Percentiles rank a stretch among this genome's conserved stretches.
phyloP scores from a whole-genome alignment of 2,797 vertebrate genomes.

The Macroramphosus scolopax region DNA sequence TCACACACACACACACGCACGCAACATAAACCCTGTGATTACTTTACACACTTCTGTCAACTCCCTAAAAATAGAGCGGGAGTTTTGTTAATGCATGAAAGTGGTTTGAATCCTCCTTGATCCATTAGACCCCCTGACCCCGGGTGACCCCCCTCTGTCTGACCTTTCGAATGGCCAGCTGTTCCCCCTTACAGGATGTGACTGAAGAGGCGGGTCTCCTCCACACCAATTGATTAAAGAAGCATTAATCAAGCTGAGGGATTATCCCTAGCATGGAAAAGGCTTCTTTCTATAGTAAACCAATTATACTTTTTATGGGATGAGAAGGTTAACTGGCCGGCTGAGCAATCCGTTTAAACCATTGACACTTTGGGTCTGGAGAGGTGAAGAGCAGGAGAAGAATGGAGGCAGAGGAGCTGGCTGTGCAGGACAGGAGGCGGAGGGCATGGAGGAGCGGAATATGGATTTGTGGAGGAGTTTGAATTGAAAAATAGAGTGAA shows the following conservation, averaged over 20 bases:
- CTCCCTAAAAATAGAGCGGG: constrained; percentile 32
- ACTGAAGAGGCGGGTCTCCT: constrained; percentile 86
- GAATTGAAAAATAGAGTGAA: constrained; percentile 58
- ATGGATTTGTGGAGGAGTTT: constrained; percentile 58
- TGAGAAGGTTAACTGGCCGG: constrained; percentile 80
- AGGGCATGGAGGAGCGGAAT: constrained; percentile 38
- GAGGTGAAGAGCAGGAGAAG: constrained; percentile 53
- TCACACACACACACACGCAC: constrained; percentile 11
- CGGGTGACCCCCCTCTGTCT: constrained; percentile 77
- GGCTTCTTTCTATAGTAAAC: constrained; percentile 82
- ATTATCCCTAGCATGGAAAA: constrained; percentile 85
- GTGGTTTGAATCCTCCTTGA: constrained; percentile 76
- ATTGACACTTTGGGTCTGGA: constrained; percentile 70
- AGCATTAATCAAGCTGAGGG: constrained; percentile 94
- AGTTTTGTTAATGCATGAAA: constrained; percentile 61
- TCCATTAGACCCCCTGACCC: constrained; percentile 88
- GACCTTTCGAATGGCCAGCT: constrained; percentile 96
- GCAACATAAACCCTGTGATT: constrained; percentile 32
- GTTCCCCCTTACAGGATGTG: constrained; percentile 88
- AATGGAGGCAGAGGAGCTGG: constrained; percentile 36
- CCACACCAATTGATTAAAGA: constrained; percentile 96
- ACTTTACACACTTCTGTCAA: constrained; percentile 39
- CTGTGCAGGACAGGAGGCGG: constrained; percentile 23
- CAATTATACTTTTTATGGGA: constrained; percentile 83
- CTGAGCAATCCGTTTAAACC: constrained; percentile 79